These are phyloP conservation scores for Pleuronectes platessa DNA, from an alignment of 2,113 vertebrate species.

Conservation along the genomic window DNA sequence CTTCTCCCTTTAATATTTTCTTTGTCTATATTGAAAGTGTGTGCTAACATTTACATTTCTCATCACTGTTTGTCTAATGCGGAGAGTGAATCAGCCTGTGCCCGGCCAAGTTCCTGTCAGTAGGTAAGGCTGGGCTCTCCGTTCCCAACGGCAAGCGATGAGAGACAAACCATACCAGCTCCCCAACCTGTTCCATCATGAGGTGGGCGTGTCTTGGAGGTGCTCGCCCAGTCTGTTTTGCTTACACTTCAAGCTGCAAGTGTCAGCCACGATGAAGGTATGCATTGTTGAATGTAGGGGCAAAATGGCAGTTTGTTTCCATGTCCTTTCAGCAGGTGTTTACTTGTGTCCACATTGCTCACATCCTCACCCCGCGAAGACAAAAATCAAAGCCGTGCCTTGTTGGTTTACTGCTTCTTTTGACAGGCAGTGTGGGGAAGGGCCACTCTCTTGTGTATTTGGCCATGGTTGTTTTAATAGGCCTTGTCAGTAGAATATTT, in stretches of 20 bases:
- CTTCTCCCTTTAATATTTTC: slow-evolving; percentile 28
- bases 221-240: slow-evolving; percentile 51
- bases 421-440: slow-evolving; percentile 63
- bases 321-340: slow-evolving; percentile 79
- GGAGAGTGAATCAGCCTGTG: slow-evolving; percentile 62
- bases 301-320: slow-evolving; percentile 77
- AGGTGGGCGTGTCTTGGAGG: slow-evolving; percentile 52
- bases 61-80: slow-evolving; percentile 76
- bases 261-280: slow-evolving; percentile 72
- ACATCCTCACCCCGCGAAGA: slow-evolving; percentile 64
- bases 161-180: slow-evolving; percentile 73
- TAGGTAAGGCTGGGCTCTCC: slow-evolving; percentile 39
- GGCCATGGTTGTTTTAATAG: slow-evolving; percentile 77
- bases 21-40: slow-evolving; percentile 42
- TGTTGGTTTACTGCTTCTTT: slow-evolving; percentile 56
- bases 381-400: slow-evolving; percentile 56
- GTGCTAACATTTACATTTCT: slow-evolving; percentile 75
- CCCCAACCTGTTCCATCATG: slow-evolving; percentile 75
- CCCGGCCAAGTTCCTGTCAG: slow-evolving; percentile 83
- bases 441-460: slow-evolving; percentile 65
- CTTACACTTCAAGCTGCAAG: slow-evolving; percentile 50
- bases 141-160: slow-evolving; percentile 61
- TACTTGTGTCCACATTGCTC: slow-evolving; percentile 72
- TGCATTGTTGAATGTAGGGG: slow-evolving; percentile 75
- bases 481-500: slow-evolving; percentile 76